Evolutionary conservation across 2,113 vertebrate species (phyloP).

Genomic region (Pseudopipra pipra): DNA sequence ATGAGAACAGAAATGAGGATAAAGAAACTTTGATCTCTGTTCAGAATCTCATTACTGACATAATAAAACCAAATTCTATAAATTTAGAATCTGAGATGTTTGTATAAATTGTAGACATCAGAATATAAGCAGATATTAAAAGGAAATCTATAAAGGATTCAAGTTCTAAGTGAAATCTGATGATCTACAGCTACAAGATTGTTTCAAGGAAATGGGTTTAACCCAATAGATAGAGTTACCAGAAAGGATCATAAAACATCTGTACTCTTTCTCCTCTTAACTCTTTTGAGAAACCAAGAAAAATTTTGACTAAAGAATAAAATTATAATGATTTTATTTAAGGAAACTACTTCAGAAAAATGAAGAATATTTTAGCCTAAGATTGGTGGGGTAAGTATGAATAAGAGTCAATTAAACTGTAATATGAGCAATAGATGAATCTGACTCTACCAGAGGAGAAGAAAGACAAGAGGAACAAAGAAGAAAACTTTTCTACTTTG

Average conservation of each 20-base stretch:
- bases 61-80: neutral
- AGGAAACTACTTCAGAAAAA: neutral
- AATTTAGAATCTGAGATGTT: neutral
- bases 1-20: neutral
- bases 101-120: neutral
- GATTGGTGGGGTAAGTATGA: accelerated
- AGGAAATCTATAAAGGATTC: neutral
- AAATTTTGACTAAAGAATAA: neutral
- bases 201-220: neutral
- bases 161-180: neutral
- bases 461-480: neutral
- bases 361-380: neutral
- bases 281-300: neutral
- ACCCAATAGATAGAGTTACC: neutral
- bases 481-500: neutral
- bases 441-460: neutral
- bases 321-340: neutral
- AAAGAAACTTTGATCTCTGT: neutral
- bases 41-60: neutral
- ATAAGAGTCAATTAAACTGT: neutral
- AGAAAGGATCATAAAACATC: neutral
- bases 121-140: neutral
- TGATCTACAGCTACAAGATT: neutral
- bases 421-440: neutral
- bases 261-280: neutral